Evolutionary conservation across 1,140 invertebrate species (phyloP).

Genomic region (Drosophila triauraria): DNA sequence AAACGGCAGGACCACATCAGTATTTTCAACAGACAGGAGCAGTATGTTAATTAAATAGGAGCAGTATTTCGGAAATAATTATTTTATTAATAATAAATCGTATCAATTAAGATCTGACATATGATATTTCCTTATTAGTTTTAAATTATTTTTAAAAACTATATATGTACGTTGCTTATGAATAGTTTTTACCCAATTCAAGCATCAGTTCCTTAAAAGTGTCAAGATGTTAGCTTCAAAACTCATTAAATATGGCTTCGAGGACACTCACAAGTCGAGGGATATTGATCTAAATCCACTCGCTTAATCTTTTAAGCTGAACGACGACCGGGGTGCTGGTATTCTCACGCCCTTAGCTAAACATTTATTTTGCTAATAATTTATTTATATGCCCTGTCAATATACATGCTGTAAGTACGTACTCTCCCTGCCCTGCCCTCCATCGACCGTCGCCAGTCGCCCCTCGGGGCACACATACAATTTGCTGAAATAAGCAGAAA

Average conservation of each 20-base stretch:
- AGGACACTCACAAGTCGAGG: background rate
- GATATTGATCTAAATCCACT: conserved; percentile 26
- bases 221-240: background rate
- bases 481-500: conserved; percentile 76
- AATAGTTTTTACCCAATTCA: too few relatives aligned
- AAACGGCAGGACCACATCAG: too few relatives aligned
- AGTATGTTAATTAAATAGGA: too few relatives aligned
- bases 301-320: conserved; percentile 24
- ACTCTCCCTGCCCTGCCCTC: background rate
- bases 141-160: too few relatives aligned
- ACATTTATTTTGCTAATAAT: conserved; percentile 80
- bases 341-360: conserved; percentile 50
- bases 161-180: too few relatives aligned
- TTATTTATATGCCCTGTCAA: conserved; percentile 79
- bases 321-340: background rate
- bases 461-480: conserved; percentile 66
- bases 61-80: too few relatives aligned
- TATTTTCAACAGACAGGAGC: too few relatives aligned
- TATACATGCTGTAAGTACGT: conserved; percentile 64
- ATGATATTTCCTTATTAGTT: too few relatives aligned
- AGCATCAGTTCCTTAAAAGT: background rate
- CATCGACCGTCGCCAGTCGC: background rate
- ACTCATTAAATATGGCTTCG: conserved; percentile 9
- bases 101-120: too few relatives aligned
- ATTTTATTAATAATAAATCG: too few relatives aligned